These are phyloP conservation scores for Psittacus erithacus DNA, from an alignment of 2,113 vertebrate species.

Conservation along the genomic window DNA sequence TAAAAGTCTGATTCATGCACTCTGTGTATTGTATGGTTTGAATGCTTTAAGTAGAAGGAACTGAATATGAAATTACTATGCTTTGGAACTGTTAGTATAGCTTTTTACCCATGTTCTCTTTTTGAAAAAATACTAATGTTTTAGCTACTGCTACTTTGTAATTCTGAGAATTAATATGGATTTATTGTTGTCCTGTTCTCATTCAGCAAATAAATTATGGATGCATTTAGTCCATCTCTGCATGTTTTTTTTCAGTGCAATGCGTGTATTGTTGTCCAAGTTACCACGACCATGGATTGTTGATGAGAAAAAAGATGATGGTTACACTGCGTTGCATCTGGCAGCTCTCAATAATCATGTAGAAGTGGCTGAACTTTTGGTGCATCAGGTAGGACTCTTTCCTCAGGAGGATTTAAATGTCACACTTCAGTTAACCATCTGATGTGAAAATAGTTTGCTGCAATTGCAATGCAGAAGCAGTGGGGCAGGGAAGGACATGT, in stretches of 20 bases:
- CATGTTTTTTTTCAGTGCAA: constrained; percentile 83
- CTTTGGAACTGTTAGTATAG: not conserved
- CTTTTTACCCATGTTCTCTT: not conserved
- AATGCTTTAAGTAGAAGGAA: not conserved
- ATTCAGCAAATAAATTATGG: not conserved
- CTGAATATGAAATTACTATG: not conserved
- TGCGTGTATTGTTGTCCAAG: constrained; percentile 96
- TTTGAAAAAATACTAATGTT: not conserved
- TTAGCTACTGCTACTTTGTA: not conserved
- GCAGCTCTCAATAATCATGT: constrained; percentile 99
- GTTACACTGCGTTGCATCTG: constrained; percentile 96
- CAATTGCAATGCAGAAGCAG: not conserved
- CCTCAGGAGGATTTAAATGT: constrained; percentile 10
- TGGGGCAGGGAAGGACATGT: not conserved
- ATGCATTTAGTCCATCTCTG: not conserved
- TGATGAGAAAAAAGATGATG: constrained; percentile 98
- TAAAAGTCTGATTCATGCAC: not conserved
- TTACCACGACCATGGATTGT: constrained; percentile 98
- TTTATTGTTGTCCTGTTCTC: not conserved
- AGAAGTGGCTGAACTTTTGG: constrained; percentile 96
- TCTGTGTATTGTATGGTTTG: not conserved
- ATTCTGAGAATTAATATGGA: not conserved
- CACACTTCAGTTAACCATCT: not conserved
- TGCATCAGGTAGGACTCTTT: constrained; percentile 89
- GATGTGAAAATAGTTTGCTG: not conserved